A percentile compares a stretch with the other conserved stretches of the same genome.
These are phyloP conservation scores for Euwallacea similis DNA, from an alignment of 1,140 invertebrate genomes.

Conservation along the genomic window DNA sequence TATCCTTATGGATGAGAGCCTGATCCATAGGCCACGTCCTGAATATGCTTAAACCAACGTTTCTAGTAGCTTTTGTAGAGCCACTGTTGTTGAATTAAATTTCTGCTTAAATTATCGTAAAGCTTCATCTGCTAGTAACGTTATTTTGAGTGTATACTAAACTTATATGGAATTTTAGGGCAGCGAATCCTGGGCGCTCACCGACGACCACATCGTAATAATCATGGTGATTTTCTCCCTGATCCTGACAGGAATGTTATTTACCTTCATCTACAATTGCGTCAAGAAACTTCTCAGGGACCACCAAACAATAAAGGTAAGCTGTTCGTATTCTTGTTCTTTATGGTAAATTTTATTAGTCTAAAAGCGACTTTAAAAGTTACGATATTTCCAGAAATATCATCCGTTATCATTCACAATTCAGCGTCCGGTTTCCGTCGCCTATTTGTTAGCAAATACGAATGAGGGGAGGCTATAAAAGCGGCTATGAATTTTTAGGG, in stretches of 20 bases:
- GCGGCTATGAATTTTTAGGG: not conserved
- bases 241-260: constrained; percentile 84
- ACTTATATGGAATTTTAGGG: constrained; percentile 54
- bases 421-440: constrained; percentile 2
- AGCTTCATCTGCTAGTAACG: too few relatives aligned
- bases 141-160: too few relatives aligned
- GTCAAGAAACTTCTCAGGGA: constrained; percentile 80
- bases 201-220: constrained; percentile 76
- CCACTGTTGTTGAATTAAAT: too few relatives aligned
- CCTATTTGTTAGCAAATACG: constrained; percentile 3
- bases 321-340: not conserved
- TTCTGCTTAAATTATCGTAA: too few relatives aligned
- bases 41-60: too few relatives aligned
- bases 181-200: constrained; percentile 49
- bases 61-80: too few relatives aligned
- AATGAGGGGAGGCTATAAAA: not conserved
- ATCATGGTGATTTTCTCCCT: constrained; percentile 87
- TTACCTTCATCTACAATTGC: constrained; percentile 84
- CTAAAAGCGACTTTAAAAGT: not conserved
- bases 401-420: not conserved
- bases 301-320: constrained; percentile 81
- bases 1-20: too few relatives aligned
- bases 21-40: too few relatives aligned
- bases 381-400: not conserved
- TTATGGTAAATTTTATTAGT: not conserved